Conservation (phyloP, 37 sponge, comb jelly and placozoan species). For the Ianthella basta region DNA sequence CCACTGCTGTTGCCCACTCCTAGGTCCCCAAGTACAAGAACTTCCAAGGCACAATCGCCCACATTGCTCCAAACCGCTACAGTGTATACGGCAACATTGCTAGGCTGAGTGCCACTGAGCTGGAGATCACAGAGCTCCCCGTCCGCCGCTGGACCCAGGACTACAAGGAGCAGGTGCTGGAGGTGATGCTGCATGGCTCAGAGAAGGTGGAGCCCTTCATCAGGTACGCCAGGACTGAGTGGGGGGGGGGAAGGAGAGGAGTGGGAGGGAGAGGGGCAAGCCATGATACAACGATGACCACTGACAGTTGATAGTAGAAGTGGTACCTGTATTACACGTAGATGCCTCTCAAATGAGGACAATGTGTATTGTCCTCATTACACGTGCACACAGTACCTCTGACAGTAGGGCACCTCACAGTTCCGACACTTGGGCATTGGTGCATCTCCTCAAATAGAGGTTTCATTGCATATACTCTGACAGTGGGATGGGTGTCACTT, state of each 20-base stretch:
- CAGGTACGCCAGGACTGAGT: conserved; percentile 44
- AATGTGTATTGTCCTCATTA: too few species aligned
- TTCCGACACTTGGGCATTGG: too few species aligned
- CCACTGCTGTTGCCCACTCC: not conserved
- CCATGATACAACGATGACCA: too few species aligned
- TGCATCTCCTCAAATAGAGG: too few species aligned
- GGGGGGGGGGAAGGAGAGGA: too few species aligned
- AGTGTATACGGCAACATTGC: conserved; percentile 70
- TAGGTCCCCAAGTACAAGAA: conserved; percentile 80
- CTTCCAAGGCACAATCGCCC: conserved; percentile 77
- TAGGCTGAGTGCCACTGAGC: conserved; percentile 60
- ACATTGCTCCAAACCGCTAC: conserved; percentile 82
- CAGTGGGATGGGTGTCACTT: too few species aligned
- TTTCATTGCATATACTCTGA: too few species aligned
- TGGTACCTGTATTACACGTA: too few species aligned
- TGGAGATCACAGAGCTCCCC: conserved; percentile 97
- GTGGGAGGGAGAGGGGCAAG: not conserved
- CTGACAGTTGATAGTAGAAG: too few species aligned
- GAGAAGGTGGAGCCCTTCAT: conserved; percentile 88
- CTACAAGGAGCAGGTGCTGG: conserved; percentile 93
- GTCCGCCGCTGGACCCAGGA: conserved; percentile 90
- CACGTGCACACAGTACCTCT: too few species aligned
- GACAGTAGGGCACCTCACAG: too few species aligned
- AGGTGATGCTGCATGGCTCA: conserved; percentile 86
- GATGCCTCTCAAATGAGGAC: too few species aligned